Evolutionary conservation across 2,113 vertebrate species (phyloP).

Genomic region (Chrysochloris asiatica): DNA sequence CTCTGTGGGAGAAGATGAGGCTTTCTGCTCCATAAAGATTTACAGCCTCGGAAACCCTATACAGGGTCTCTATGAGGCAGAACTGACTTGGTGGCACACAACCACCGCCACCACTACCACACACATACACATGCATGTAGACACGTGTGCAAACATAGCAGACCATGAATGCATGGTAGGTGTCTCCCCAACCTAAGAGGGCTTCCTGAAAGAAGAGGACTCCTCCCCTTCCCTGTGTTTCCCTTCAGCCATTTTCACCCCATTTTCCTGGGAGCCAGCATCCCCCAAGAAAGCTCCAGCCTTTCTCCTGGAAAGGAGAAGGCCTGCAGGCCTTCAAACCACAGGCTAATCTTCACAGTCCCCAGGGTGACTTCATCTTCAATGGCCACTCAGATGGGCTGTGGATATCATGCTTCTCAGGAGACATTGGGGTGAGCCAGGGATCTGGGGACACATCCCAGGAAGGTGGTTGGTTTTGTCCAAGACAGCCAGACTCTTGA

Average conservation of each 20-base stretch:
- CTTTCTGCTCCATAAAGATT: too few species aligned
- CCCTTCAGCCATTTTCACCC: not conserved
- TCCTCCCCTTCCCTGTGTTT: too few species aligned
- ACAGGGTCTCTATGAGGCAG: too few species aligned
- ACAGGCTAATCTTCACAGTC: not conserved
- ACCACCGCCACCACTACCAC: too few species aligned
- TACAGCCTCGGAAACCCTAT: too few species aligned
- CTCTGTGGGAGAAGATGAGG: too few species aligned
- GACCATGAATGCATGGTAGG: not conserved
- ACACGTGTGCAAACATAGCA: not conserved
- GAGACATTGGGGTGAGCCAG: fast-evolving
- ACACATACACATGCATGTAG: not conserved
- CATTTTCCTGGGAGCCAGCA: not conserved
- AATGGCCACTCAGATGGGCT: fast-evolving
- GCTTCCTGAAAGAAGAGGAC: not conserved
- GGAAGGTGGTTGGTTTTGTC: not conserved
- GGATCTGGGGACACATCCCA: not conserved
- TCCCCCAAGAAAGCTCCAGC: not conserved
- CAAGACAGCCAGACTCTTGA: not conserved
- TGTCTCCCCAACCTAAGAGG: not conserved
- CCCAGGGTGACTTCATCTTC: not conserved
- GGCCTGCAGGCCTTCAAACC: not conserved
- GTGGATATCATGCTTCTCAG: not conserved
- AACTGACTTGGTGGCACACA: too few species aligned
- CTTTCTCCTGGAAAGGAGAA: not conserved